Percentiles rank a stretch among this genome's conserved stretches.
Conservation (phyloP, 2,113 vertebrate genomes). For the Dolichotis patagonum region DNA sequence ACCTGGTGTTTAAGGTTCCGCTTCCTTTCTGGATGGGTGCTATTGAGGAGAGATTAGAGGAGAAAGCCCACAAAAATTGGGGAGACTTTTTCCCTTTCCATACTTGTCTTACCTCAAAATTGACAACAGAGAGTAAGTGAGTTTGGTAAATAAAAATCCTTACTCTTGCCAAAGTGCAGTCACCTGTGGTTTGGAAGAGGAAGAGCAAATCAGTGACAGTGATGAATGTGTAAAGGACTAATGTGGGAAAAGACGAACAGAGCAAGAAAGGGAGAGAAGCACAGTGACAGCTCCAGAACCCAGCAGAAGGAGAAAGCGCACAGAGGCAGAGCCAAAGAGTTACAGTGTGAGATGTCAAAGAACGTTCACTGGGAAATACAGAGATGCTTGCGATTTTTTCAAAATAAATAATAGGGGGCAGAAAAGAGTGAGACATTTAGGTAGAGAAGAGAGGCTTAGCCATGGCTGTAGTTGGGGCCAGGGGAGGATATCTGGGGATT, state of each 20-base stretch:
- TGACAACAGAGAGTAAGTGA: neutral
- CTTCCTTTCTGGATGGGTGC: neutral
- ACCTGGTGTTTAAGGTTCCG: too few species aligned
- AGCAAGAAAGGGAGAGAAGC: neutral
- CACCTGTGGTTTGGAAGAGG: neutral
- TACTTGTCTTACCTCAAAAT: neutral
- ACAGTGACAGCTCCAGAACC: neutral
- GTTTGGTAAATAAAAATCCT: neutral
- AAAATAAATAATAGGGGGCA: too few species aligned
- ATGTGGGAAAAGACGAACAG: rapidly evolving
- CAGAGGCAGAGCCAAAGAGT: too few species aligned
- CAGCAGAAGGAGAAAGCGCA: neutral
- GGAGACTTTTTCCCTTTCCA: neutral
- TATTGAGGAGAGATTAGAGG: neutral
- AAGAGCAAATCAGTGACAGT: rapidly evolving
- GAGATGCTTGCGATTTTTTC: neutral
- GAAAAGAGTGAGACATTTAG: rapidly evolving
- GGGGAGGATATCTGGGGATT: neutral
- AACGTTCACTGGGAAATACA: neutral
- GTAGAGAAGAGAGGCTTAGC: neutral
- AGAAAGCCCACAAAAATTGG: neutral
- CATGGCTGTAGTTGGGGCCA: rapidly evolving
- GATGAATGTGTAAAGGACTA: rapidly evolving
- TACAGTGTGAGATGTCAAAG: too few species aligned
- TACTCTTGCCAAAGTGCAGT: neutral